Percentiles rank a stretch among this genome's conserved stretches.
These are phyloP conservation scores for Ophioninae sp. DNA, from an alignment of 2,888 invertebrate species.

Conservation along the genomic window DNA sequence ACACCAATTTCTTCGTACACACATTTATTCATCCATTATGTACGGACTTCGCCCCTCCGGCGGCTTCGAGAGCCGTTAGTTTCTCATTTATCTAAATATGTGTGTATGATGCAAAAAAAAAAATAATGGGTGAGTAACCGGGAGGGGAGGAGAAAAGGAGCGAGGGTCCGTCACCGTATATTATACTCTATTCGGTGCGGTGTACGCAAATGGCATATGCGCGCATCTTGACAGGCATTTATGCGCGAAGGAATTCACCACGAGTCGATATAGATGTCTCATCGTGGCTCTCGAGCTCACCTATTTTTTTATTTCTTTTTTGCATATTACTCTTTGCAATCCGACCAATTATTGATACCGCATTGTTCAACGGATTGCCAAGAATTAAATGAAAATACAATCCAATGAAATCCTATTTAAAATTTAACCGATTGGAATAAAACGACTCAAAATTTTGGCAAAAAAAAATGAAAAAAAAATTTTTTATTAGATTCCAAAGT, in stretches of 20 bases:
- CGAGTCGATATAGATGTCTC: not conserved
- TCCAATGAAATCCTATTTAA: not conserved
- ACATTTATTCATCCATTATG: conserved; percentile 34
- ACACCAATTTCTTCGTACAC: conserved; percentile 16
- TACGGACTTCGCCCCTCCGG: conserved; percentile 31
- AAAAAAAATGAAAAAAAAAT: too few relatives aligned
- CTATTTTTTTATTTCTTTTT: not conserved
- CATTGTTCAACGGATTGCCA: not conserved
- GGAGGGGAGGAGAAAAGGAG: conserved; percentile 10
- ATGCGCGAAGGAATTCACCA: not conserved
- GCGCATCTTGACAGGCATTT: conserved; percentile 16
- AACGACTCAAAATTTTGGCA: not conserved
- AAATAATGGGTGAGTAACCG: conserved; percentile 32
- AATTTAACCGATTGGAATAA: not conserved
- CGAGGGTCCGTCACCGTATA: conserved; percentile 16
- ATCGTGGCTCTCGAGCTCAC: not conserved
- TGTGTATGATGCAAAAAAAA: not conserved
- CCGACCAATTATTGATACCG: not conserved
- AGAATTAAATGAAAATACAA: not conserved
- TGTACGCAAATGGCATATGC: conserved; percentile 27
- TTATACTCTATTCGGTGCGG: conserved; percentile 29
- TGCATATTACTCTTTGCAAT: not conserved
- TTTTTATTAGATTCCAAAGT: too few relatives aligned
- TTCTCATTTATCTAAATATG: conserved; percentile 19
- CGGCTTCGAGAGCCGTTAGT: conserved; percentile 60